phyloP scores from a whole-genome alignment of 2,797 vertebrate species.

The Euphonia xanthogaster region DNA sequence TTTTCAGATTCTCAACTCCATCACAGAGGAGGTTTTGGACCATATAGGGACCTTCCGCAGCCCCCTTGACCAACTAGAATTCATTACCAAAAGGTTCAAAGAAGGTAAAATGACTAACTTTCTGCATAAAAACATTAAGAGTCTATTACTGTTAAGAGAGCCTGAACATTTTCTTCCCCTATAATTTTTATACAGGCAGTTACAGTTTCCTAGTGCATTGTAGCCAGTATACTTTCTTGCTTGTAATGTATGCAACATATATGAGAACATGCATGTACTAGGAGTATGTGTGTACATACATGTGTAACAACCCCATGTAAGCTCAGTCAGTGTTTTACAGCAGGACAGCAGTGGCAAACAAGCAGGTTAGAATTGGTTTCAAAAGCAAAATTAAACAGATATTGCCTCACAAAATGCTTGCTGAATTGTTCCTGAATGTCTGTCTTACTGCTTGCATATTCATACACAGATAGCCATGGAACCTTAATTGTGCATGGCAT shows the following conservation, averaged over 20 bases:
- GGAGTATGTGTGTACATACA: background rate
- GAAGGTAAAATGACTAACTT: conserved; percentile 76
- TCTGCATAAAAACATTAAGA: background rate
- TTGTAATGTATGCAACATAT: background rate
- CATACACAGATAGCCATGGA: background rate
- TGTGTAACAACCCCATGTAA: background rate
- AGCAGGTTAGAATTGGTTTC: background rate
- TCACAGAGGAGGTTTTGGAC: conserved; percentile 89
- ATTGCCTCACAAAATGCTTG: background rate
- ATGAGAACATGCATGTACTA: background rate
- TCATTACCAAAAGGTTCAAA: conserved; percentile 84
- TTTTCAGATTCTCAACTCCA: conserved; percentile 87
- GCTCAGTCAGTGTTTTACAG: background rate
- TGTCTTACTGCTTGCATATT: background rate
- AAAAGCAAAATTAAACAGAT: background rate
- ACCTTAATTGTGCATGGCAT: background rate
- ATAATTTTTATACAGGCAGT: background rate
- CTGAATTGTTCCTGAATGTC: background rate
- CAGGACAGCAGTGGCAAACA: background rate
- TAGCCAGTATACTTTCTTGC: background rate
- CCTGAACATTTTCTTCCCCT: background rate
- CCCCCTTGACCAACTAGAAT: conserved; percentile 88
- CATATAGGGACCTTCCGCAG: conserved; percentile 87
- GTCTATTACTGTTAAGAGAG: background rate
- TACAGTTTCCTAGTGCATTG: background rate